Percentiles rank a stretch among this genome's conserved stretches.
These are phyloP conservation scores for Melanostoma scalare DNA, from an alignment of 2,888 invertebrate genomes.

Conservation along the genomic window DNA sequence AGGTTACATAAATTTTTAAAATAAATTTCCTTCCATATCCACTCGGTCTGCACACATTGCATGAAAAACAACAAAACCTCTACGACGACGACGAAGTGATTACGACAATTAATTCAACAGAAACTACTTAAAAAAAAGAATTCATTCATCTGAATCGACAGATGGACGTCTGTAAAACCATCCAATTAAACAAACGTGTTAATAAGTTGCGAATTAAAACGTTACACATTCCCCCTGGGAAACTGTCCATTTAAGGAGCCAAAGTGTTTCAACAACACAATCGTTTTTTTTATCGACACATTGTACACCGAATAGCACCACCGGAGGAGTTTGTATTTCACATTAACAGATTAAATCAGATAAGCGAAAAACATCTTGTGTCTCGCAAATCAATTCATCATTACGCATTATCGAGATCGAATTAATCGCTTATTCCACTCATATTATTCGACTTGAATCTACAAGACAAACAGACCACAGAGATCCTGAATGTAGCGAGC, in stretches of 20 bases:
- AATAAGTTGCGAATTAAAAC: not conserved
- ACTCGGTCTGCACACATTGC: no score
- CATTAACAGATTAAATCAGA: conserved; percentile 15
- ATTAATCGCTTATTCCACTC: not conserved
- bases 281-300: conserved; percentile 3
- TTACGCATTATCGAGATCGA: conserved; percentile 13
- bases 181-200: conserved; percentile 13
- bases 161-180: not conserved
- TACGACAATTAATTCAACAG: no score
- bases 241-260: not conserved
- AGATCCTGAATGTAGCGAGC: not conserved
- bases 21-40: no score
- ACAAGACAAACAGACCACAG: not conserved
- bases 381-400: conserved; percentile 8
- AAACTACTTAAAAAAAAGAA: no score
- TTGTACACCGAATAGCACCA: not conserved
- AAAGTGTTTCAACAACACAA: conserved; percentile 1
- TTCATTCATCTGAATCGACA: no score
- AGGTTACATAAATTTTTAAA: no score
- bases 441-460: not conserved
- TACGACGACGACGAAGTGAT: no score
- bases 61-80: no score
- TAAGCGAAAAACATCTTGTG: conserved; percentile 9
- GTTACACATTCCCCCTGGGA: not conserved
- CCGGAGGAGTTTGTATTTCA: conserved; percentile 17